These are phyloP conservation scores for Drosophila serrata DNA, from an alignment of 1,140 invertebrate genomes.

Conservation along the genomic window DNA sequence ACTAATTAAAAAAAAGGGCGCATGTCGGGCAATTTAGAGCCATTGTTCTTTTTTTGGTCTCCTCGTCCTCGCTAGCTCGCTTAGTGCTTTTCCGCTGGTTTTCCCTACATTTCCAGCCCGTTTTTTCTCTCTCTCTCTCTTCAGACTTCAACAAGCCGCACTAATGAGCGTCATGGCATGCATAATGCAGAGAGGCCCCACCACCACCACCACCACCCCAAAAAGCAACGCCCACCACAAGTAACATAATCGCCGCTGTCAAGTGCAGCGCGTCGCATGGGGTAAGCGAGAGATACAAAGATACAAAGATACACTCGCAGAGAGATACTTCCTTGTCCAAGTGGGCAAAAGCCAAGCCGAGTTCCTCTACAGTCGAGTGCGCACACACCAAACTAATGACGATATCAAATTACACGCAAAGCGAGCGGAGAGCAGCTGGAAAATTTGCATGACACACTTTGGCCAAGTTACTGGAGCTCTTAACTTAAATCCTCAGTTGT, in stretches of 20 bases:
- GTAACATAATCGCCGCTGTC: slow-evolving; percentile 79
- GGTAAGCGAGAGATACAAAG: slow-evolving; percentile 60
- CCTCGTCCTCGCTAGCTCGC: slow-evolving; percentile 46
- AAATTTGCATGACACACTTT: slow-evolving; percentile 81
- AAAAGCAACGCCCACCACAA: slow-evolving; percentile 41
- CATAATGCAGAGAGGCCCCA: slow-evolving; percentile 71
- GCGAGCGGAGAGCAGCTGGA: slow-evolving; percentile 31
- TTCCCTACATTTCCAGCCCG: slow-evolving; percentile 22
- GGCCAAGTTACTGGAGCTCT: slow-evolving; percentile 29
- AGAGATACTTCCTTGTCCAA: slow-evolving; percentile 75
- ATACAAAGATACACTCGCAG: slow-evolving; percentile 23
- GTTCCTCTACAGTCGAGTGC: slow-evolving; percentile 72
- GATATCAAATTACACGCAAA: slow-evolving; percentile 73
- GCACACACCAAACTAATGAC: slow-evolving; percentile 77
- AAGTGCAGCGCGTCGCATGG: slow-evolving; percentile 73
- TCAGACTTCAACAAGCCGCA: slow-evolving; percentile 62
- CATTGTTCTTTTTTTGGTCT: slow-evolving; percentile 79
- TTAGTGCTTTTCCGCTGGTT: slow-evolving; percentile 10
- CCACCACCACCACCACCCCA: not conserved
- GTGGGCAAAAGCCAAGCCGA: slow-evolving; percentile 37
- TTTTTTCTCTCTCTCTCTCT: slow-evolving; percentile 14
- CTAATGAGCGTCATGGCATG: slow-evolving; percentile 79
- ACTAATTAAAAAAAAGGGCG: slow-evolving; percentile 43
- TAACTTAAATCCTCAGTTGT: slow-evolving; percentile 63
- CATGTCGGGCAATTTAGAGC: slow-evolving; percentile 61